Base-by-base conservation (phyloP, 2,113 vertebrate genomes). In the Anthoscopus minutus region DNA sequence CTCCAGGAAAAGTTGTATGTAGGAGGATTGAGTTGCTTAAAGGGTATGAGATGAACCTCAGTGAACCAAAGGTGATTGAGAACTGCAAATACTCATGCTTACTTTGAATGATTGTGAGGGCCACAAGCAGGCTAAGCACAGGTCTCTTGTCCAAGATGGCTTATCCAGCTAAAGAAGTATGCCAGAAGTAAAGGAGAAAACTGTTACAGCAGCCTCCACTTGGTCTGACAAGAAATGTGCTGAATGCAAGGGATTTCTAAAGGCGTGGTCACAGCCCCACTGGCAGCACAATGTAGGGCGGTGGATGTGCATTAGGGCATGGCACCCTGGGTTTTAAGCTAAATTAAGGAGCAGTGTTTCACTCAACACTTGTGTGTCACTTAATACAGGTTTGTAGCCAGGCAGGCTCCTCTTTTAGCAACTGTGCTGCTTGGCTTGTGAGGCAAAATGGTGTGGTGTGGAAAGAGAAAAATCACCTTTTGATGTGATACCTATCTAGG, bases 261-360 rank as follows among this genome's bases (percentile, higher is more conserved):
- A 45, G 53, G 15, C 2, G 1, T 76, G 67, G 44, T 56, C 60
- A 35, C 38, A 71, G 40, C 30, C 67, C 28, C 4, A 0, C 19
- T 7, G 31, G 8, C 2, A 67, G 19, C 37, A 8, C 1, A 20
- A 18, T 18, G 50, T 14, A 13, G 40, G 35, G 31, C 11, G 11
- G 28, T 53, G 56, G 44, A 31, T 48, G 22, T 71, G 31, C 12
- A 4, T 11, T 7, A 81, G 56, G 48, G n/a, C 47, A 51, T 0
- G 0, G 33, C 51, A 16, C 15, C 8, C 12, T 0, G 0, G 42
- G 19, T n/a, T n/a, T n/a, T n/a, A n/a, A 31, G 35, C 27, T 25
- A 72, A 81, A 30, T 45, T 84, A 71, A 86, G 64, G 44, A 86
- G 35, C 17, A 35, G 0, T 60, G 65, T 71, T 91, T 91, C 72